phyloP scores from a whole-genome alignment of 2,797 vertebrate species.

The Mareca penelope region DNA sequence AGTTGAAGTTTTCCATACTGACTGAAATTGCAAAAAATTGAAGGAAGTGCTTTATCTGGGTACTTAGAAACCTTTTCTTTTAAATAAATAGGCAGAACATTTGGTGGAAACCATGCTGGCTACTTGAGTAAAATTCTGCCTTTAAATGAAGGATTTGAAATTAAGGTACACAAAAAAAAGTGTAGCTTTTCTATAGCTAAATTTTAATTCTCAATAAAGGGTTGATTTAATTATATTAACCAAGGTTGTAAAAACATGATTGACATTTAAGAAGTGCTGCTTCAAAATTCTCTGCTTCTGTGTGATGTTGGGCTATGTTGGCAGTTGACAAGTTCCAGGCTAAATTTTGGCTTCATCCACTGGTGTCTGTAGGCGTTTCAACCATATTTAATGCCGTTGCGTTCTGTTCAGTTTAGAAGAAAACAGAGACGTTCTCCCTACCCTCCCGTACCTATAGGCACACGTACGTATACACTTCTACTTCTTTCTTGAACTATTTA shows the following conservation, averaged over 20 bases:
- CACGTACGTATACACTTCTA: not conserved
- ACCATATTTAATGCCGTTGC: not conserved
- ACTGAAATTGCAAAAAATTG: not conserved
- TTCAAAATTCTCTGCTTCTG: not conserved
- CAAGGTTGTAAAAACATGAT: not conserved
- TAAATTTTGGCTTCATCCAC: not conserved
- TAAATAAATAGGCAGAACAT: not conserved
- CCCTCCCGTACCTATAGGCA: not conserved
- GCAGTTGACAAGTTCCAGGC: not conserved
- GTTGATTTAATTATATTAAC: not conserved
- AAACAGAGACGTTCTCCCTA: not conserved
- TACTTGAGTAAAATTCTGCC: not conserved
- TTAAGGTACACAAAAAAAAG: accelerated
- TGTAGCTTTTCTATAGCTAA: not conserved
- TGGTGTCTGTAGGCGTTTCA: not conserved
- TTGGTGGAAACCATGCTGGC: accelerated
- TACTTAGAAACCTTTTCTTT: not conserved
- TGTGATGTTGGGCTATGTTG: not conserved
- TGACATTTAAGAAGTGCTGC: not conserved
- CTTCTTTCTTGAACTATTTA: not conserved
- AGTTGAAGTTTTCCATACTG: not conserved
- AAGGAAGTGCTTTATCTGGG: not conserved
- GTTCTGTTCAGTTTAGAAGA: not conserved
- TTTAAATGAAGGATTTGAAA: not conserved
- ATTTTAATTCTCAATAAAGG: not conserved